Evolutionary conservation across 2,113 vertebrate species (phyloP).

Genomic region (Mirounga angustirostris): DNA sequence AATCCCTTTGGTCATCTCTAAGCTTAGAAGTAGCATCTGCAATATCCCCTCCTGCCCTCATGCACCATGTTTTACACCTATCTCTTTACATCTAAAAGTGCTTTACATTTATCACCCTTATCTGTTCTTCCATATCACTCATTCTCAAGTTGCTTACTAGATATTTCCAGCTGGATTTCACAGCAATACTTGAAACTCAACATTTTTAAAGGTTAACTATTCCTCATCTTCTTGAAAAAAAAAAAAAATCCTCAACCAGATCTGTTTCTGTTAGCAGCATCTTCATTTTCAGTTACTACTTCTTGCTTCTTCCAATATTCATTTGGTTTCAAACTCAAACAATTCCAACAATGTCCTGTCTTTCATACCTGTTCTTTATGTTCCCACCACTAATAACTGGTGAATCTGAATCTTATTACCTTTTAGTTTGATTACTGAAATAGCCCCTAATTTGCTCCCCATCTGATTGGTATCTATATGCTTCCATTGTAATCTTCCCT

Average conservation of each 20-base stretch:
- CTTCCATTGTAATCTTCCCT: not conserved
- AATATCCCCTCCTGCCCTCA: accelerated
- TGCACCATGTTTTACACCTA: not conserved
- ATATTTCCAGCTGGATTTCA: constrained; percentile 28
- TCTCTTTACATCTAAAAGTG: not conserved
- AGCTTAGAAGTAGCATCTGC: not conserved
- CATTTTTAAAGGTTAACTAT: not conserved
- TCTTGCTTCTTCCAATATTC: not conserved
- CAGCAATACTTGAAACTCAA: not conserved
- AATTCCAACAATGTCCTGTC: not conserved
- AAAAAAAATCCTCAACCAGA: not conserved
- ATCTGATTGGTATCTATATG: not conserved
- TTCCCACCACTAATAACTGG: not conserved
- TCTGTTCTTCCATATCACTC: not conserved
- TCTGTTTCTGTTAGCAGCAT: not conserved
- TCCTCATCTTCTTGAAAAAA: not conserved
- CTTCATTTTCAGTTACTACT: not conserved
- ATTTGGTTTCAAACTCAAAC: constrained; percentile 27
- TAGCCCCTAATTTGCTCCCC: not conserved
- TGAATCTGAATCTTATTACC: not conserved
- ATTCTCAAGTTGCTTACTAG: not conserved
- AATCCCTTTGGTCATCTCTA: not conserved
- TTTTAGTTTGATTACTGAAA: not conserved
- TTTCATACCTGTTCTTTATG: not conserved
- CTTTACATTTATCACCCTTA: not conserved